Percentiles rank a stretch among this genome's conserved stretches.
These are phyloP conservation scores for Drosophila cardini DNA, from an alignment of 1,140 invertebrate genomes.

Conservation along the genomic window DNA sequence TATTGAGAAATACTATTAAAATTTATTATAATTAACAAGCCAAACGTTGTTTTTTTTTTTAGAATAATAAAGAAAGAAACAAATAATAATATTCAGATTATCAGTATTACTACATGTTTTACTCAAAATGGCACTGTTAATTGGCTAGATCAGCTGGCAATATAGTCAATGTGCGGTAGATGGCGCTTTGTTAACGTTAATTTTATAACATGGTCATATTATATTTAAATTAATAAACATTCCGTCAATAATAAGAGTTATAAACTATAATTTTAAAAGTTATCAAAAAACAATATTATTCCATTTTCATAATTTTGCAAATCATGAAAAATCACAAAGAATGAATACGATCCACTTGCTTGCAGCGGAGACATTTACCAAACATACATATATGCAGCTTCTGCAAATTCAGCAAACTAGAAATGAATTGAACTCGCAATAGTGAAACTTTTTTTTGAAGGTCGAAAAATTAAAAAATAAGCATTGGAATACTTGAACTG, in stretches of 20 bases:
- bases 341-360: constrained; percentile 30
- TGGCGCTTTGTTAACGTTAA: neutral
- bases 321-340: neutral
- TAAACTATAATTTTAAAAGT: no score
- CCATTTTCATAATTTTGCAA: neutral
- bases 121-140: constrained; percentile 6
- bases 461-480: no score
- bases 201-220: no score
- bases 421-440: no score
- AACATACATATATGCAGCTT: constrained; percentile 40
- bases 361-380: constrained; percentile 37
- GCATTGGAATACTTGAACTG: no score
- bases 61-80: neutral
- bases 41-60: neutral
- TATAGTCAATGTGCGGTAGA: constrained; percentile 1
- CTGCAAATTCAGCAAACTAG: constrained; percentile 29
- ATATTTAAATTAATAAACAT: no score
- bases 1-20: neutral
- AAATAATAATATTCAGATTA: neutral
- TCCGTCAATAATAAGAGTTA: no score
- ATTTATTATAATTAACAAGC: neutral
- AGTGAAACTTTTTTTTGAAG: no score
- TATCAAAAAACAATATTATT: no score
- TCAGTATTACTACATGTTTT: neutral
- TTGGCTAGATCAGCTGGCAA: neutral